phyloP scores from a whole-genome alignment of 2,797 vertebrate genomes.

The Staurois parvus region DNA sequence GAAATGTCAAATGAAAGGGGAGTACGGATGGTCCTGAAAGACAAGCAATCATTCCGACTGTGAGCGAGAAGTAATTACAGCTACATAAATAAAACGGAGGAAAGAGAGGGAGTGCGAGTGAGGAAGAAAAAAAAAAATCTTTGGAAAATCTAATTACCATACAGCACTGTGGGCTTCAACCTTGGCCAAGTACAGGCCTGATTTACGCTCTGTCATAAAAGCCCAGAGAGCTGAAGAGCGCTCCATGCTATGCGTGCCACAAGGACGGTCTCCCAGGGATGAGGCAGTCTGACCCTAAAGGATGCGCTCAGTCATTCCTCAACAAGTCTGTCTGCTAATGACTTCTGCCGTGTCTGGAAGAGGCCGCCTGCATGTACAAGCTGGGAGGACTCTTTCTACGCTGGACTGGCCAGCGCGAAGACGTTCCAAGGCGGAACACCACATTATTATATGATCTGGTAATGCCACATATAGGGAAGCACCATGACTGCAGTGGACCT shows the following conservation, averaged over 20 bases:
- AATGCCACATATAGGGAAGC: too few species aligned
- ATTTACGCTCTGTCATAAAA: slow-evolving; percentile 69
- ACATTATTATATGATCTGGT: too few species aligned
- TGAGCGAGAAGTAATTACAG: slow-evolving; percentile 73
- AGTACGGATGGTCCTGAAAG: slow-evolving; percentile 67
- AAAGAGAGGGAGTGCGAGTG: neutral
- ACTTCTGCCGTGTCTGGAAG: slow-evolving; percentile 47
- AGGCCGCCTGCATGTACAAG: slow-evolving; percentile 6
- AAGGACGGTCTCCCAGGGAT: slow-evolving; percentile 50
- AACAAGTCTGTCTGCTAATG: slow-evolving; percentile 48
- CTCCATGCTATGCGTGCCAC: slow-evolving; percentile 15
- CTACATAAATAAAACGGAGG: slow-evolving; percentile 75
- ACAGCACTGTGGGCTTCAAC: slow-evolving; percentile 72
- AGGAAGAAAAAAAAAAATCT: slow-evolving; percentile 63
- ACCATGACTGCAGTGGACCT: too few species aligned
- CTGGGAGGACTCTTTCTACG: slow-evolving; percentile 10
- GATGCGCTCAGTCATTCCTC: slow-evolving; percentile 56
- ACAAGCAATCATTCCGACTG: slow-evolving; percentile 68
- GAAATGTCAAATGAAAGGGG: slow-evolving; percentile 71
- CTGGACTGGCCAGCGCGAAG: neutral
- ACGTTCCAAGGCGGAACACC: too few species aligned
- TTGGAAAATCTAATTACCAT: slow-evolving; percentile 75
- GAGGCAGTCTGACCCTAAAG: slow-evolving; percentile 54
- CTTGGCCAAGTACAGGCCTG: slow-evolving; percentile 75
- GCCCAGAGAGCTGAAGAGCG: slow-evolving; percentile 61